Percentiles rank a stretch among this genome's conserved stretches.
phyloP scores from a whole-genome alignment of 64 coral and sea anemone species.

The Acropora tenuis region DNA sequence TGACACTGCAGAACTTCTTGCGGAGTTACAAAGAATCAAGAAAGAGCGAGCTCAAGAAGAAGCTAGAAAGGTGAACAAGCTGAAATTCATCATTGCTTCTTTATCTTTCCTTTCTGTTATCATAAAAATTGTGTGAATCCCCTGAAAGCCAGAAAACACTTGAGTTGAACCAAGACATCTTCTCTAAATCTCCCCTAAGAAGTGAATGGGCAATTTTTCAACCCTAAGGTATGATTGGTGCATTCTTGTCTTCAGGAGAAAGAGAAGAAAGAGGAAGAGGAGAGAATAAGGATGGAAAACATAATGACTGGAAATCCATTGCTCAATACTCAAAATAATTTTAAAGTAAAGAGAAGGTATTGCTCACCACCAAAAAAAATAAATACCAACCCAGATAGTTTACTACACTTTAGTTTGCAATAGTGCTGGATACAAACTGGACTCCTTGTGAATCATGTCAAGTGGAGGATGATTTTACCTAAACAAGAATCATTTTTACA shows the following conservation, averaged over 20 bases:
- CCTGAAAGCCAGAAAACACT: no score
- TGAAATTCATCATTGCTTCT: no score
- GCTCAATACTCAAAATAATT: constrained; percentile 88
- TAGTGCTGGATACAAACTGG: no score
- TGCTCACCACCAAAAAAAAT: not conserved
- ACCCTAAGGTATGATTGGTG: not conserved
- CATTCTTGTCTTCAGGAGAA: constrained; percentile 71
- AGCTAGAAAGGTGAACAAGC: constrained; percentile 77
- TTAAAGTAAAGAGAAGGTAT: constrained; percentile 95
- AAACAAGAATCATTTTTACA: no score
- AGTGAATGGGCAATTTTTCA: not conserved
- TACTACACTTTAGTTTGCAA: no score
- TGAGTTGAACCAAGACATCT: no score
- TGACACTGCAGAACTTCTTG: constrained; percentile 98
- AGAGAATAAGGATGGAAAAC: constrained; percentile 96
- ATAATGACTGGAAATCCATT: constrained; percentile 97
- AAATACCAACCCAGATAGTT: no score
- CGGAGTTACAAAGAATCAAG: constrained; percentile 99
- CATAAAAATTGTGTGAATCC: no score
- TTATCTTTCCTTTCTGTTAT: no score
- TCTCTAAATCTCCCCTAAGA: no score
- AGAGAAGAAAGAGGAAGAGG: constrained; percentile 94
- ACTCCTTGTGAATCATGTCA: no score
- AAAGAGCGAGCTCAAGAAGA: constrained; percentile 96
- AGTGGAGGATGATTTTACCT: no score